A percentile compares a stretch with the other conserved stretches of the same genome.
Evolutionary conservation across 2,888 invertebrate species (phyloP).

Genomic region (Antitype chi): DNA sequence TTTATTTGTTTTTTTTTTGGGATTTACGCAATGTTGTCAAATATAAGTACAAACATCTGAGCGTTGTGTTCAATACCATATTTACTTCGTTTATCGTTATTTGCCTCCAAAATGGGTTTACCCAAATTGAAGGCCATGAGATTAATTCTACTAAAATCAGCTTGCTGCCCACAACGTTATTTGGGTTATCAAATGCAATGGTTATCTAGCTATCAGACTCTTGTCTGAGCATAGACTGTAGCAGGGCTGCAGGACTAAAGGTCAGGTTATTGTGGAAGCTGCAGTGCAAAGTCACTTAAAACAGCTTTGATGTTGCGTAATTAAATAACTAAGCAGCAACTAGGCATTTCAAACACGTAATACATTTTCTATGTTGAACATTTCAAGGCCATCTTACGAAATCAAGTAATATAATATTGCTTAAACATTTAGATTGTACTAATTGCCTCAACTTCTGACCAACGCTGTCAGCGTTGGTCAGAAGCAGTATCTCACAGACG

Average conservation of each 20-base stretch:
- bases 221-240: no score
- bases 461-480: slow-evolving; percentile 28
- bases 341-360: slow-evolving; percentile 35
- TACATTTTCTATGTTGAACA: slow-evolving; percentile 41
- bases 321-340: slow-evolving; percentile 24
- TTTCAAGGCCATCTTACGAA: slow-evolving; percentile 56
- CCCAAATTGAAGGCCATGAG: slow-evolving; percentile 14
- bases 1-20: neutral
- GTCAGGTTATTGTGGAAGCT: slow-evolving; percentile 5
- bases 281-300: slow-evolving; percentile 1
- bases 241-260: neutral
- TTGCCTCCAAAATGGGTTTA: slow-evolving; percentile 9
- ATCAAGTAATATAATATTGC: slow-evolving; percentile 49
- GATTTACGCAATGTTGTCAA: neutral
- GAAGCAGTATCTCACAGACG: slow-evolving; percentile 5
- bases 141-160: neutral
- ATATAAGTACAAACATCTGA: slow-evolving; percentile 5
- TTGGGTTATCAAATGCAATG: neutral
- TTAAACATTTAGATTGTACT: slow-evolving; percentile 50
- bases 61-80: slow-evolving; percentile 12
- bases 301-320: slow-evolving; percentile 23
- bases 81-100: slow-evolving; percentile 21
- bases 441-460: slow-evolving; percentile 33
- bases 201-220: neutral
- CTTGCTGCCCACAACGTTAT: neutral